Base-by-base conservation (phyloP, 2,113 vertebrate species). In the Camelus dromedarius region DNA sequence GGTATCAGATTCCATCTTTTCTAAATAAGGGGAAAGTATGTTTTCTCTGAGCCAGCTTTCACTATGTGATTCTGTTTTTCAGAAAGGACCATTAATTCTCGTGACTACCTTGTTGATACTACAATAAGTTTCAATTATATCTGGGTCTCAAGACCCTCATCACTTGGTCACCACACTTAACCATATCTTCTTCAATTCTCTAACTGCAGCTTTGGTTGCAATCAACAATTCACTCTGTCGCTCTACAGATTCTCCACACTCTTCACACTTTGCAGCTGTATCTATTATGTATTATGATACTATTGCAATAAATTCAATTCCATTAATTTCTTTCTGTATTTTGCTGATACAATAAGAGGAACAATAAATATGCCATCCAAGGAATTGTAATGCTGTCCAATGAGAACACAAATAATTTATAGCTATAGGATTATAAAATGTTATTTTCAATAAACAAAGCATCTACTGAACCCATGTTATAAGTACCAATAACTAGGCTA, bases 391-490 rank as follows among this genome's bases (percentile, higher is more conserved):
- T 52, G 38, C n/a, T 69, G 13, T 50, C 56, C 56, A 88, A 35
- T 56, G 52, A 67, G 46, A 56, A 58, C 28, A 96, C n/a, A 82
- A 95, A 72, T 80, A 10, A 48, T 48, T 93, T 76, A 58, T 8
- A 88, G 14, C 28, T 52, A 64, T 3, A 66, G 28, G 22, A 87
- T 77, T 70, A 84, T 15, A 85, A 70, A 87, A 81, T 67, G 75
- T 81, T 82, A 62, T 67, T 91, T 94, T 94, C 76, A 90, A 67
- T 94, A 88, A 86, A 26, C 24, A 77, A 95, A 90, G 81, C 73
- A 88, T 67, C 54, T 67, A 92, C 54, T 28, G 9, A 64, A 8
- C 13, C 26, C 24, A 22, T 48, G 54, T 26, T 32, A 26, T 42
- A 69, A 20, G 35, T 16, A 46, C 67, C 48, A 76, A 81, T 62